Evolutionary conservation across 2,797 vertebrate species (phyloP).

Genomic region (Alectoris magna): DNA sequence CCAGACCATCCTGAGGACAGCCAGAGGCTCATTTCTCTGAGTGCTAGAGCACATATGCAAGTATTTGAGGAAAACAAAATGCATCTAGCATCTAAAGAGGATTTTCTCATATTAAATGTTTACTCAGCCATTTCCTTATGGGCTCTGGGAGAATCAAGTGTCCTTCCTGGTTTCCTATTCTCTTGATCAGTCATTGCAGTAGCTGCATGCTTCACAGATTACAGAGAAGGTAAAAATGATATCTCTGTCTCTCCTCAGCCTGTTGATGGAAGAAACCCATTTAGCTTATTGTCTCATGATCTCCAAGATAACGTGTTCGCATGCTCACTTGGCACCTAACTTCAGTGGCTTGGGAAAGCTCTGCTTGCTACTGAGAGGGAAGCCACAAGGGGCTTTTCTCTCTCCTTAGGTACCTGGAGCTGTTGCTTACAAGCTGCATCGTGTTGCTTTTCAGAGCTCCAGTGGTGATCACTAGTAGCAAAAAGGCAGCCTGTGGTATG

Average conservation of each 20-base stretch:
- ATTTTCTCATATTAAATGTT: neutral
- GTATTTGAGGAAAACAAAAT: neutral
- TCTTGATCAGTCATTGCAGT: neutral
- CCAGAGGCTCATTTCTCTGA: neutral
- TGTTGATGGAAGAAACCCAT: neutral
- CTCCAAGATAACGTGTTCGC: rapidly evolving
- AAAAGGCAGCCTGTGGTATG: neutral
- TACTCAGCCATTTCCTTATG: rapidly evolving
- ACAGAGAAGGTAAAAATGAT: neutral
- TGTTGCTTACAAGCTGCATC: neutral
- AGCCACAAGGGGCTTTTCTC: neutral
- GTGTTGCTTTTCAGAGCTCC: neutral
- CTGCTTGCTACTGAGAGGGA: rapidly evolving
- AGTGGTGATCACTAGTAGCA: neutral
- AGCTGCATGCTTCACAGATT: neutral
- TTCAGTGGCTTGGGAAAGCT: neutral
- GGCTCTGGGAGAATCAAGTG: neutral
- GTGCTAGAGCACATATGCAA: neutral
- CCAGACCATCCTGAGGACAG: neutral
- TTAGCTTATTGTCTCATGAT: neutral
- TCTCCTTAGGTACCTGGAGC: rapidly evolving
- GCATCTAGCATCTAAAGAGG: neutral
- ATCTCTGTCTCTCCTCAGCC: neutral
- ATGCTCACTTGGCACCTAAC: neutral
- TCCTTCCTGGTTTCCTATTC: neutral